Base-by-base conservation (phyloP, 53 echinoderm and acorn worm genomes). In the Antedon mediterranea region DNA sequence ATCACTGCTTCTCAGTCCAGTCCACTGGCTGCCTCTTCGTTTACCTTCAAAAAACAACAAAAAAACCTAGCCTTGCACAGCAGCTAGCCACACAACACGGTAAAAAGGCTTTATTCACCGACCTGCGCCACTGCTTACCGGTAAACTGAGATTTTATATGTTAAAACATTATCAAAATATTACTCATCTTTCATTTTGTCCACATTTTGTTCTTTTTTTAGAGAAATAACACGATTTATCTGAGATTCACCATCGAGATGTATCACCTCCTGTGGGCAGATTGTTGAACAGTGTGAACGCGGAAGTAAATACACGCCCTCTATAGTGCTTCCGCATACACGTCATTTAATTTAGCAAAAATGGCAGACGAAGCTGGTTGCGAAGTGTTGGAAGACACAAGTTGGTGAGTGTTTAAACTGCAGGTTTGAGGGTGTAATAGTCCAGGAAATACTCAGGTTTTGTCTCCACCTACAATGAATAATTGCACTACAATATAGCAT, bases 301-400 rank as follows among this genome's bases (percentile, higher is more conserved):
- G 57, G 57, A 57, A 57, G 57, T 57, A 57, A 57, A 57, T 57
- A 57, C 57, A 57, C 57, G 57, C 57, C 57, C 57, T 57, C 57
- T 57, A 57, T 57, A 57, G 9, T 41, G 9, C 30, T 43, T 79
- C 72, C 71, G 71, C 43, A 33, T 84, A 79, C 84, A 57, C 57
- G 57, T 57, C 57, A 57, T 57, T 15, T 18, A 57, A 18, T n/a
- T 87, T 73, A 73, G 81, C 75, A 94, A 93, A n/a, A 83, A 94
- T 94, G 94, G 94, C 89, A 82, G 91, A 91, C 85, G 82, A 85
- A 72, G 94, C 83, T n/a, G 73, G 77, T 33, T 57, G 14, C 23
- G 57, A 57, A 57, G 57, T 15, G 23, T 57, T 57, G 57, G 94
- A 94, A 82, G 89, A 94, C 43, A 87, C 84, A 73, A 90, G 90